Evolutionary conservation across 1,140 invertebrate genomes (phyloP), one percentile per base, ranked within the genome.

Genomic region (Cryptotermes secundus): DNA sequence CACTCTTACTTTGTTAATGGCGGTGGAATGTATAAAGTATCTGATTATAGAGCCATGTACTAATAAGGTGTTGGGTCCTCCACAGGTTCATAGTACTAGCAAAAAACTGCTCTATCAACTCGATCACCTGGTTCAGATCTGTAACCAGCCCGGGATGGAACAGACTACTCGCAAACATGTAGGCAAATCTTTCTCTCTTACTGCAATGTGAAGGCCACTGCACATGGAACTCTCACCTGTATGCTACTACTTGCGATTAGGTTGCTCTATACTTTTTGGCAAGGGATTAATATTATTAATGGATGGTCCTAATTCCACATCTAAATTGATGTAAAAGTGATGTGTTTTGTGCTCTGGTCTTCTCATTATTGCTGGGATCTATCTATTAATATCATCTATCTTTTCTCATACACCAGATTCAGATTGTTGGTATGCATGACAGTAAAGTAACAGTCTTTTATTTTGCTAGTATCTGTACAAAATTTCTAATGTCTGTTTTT

Each of bases 101-200:
- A 98, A 98, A 92, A 98, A 98, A 91, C 93, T 98, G 88, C 94
- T 98, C 87, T 98, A 98, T 91, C 97, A 98, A 91, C 92, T 98
- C 89, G 97, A 98, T 92, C 97, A 98, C 90, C 93, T 98, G 90
- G 97, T 98, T 88, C 97, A 98, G 94, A 95, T 98, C 87, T 98
- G 96, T 92, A 97, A 97, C 92, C 96, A 97, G 90, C 95, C 96
- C 65, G 93, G 89, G 93, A 93, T 93, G 89, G 93, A 93, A 88
- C 87, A 92, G 88, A 89, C 91, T 86, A 89, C 91, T 88, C 90
- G 94, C 91, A 96, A 94, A 94, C 93, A 95, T 92, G 95, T 95
- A 93, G 88, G 90, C 85, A 85, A 31, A 53, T 45, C 83, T 84
- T 53, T 82, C 36, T 84, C 72, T 80, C 65, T 84, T 72, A 31